A percentile compares a stretch with the other conserved stretches of the same genome.
Conservation (phyloP, 2,797 vertebrate genomes). For the Melanogrammus aeglefinus region DNA sequence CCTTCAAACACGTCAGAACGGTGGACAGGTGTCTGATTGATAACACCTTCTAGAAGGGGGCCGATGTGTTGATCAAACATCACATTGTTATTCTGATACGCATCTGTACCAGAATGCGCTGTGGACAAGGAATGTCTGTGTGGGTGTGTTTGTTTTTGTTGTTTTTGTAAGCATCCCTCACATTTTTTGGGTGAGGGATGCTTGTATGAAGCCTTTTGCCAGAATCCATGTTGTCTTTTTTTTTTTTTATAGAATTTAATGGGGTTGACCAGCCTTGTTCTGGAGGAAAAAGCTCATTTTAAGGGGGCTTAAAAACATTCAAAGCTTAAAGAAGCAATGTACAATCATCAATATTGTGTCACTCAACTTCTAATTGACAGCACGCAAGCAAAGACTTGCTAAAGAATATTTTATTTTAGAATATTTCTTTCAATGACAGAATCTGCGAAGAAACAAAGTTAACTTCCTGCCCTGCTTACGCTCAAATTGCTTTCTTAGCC, state of each 20-base stretch:
- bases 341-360: slow-evolving; percentile 41
- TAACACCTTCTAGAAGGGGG: slow-evolving; percentile 6
- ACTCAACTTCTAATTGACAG: slow-evolving; percentile 27
- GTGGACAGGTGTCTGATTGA: slow-evolving; percentile 11
- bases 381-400: not conserved
- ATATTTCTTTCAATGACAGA: not conserved
- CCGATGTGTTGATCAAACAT: slow-evolving; percentile 9
- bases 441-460: not conserved
- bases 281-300: slow-evolving; percentile 39
- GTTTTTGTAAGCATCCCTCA: not conserved
- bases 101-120: not conserved
- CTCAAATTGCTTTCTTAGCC: not conserved
- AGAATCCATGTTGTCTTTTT: not conserved
- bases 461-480: not conserved
- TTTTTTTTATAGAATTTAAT: slow-evolving; percentile 40
- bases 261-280: slow-evolving; percentile 32
- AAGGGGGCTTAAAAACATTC: slow-evolving; percentile 37
- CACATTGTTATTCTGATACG: slow-evolving; percentile 20
- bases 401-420: not conserved
- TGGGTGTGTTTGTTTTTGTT: not conserved
- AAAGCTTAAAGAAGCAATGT: slow-evolving; percentile 39
- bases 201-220: not conserved
- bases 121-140: not conserved
- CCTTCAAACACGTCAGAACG: not conserved
- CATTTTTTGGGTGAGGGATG: not conserved